phyloP scores from a whole-genome alignment of 1,140 invertebrate species.

The Chrysopa pallens region DNA sequence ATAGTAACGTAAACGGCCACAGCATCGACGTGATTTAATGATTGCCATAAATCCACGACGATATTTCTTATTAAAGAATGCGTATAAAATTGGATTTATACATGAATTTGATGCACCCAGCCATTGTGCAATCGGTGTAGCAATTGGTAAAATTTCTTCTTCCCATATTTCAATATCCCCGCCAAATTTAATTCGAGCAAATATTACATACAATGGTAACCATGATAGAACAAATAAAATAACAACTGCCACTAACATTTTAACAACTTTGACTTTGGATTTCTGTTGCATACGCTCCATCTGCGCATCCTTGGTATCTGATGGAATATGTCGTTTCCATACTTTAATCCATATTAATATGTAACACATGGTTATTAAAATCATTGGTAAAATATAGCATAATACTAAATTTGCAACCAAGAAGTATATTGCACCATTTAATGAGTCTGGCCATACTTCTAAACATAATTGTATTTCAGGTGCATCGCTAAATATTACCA shows the following conservation, averaged over 20 bases:
- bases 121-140: slow-evolving; percentile 88
- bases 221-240: slow-evolving; percentile 88
- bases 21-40: slow-evolving; percentile 65
- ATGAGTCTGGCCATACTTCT: slow-evolving; percentile 67
- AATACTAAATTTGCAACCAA: slow-evolving; percentile 74
- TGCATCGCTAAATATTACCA: slow-evolving; percentile 50
- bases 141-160: slow-evolving; percentile 59
- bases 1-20: slow-evolving; percentile 62
- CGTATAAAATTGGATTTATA: slow-evolving; percentile 95
- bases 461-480: slow-evolving; percentile 54
- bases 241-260: slow-evolving; percentile 91
- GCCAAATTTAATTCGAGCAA: slow-evolving; percentile 69
- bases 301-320: slow-evolving; percentile 76
- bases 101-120: slow-evolving; percentile 89
- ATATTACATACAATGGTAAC: slow-evolving; percentile 85
- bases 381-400: slow-evolving; percentile 85
- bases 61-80: slow-evolving; percentile 94
- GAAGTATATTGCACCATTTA: slow-evolving; percentile 70
- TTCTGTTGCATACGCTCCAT: slow-evolving; percentile 84
- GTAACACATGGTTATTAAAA: slow-evolving; percentile 82
- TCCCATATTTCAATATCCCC: slow-evolving; percentile 49
- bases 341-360: slow-evolving; percentile 85
- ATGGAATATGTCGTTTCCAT: slow-evolving; percentile 69
- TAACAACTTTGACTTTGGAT: slow-evolving; percentile 86
- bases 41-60: slow-evolving; percentile 81